Percentiles rank a stretch among this genome's conserved stretches.
These are phyloP conservation scores for Connochaetes taurinus DNA, from an alignment of 2,113 vertebrate genomes.

Conservation along the genomic window DNA sequence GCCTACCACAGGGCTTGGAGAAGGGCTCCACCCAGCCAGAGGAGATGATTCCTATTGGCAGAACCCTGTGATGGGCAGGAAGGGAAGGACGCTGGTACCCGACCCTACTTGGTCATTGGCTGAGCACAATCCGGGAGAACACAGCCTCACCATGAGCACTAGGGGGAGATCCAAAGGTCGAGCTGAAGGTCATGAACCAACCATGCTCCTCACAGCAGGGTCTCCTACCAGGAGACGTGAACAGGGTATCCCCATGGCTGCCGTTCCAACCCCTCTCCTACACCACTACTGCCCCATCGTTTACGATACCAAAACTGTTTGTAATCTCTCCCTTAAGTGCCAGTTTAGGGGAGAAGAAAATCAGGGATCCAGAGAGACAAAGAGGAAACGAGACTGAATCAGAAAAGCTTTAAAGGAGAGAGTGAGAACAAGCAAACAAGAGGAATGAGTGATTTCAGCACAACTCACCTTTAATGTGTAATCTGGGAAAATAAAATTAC, in stretches of 20 bases:
- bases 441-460: neutral
- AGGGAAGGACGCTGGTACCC: neutral
- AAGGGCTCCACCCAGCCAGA: neutral
- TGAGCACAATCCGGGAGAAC: neutral
- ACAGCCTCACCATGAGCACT: neutral
- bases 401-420: neutral
- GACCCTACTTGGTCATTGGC: neutral
- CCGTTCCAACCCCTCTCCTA: neutral
- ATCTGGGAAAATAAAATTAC: neutral
- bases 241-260: neutral
- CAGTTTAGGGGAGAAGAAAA: neutral
- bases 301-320: neutral
- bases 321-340: neutral
- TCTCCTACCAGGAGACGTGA: neutral
- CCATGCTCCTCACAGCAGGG: neutral
- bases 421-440: neutral
- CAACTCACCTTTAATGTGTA: neutral
- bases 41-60: neutral
- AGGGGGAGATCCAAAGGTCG: neutral
- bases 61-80: neutral
- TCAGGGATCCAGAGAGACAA: neutral
- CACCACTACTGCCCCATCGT: neutral
- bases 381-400: neutral
- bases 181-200: neutral
- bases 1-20: neutral